Percentiles rank a stretch among this genome's conserved stretches.
Evolutionary conservation across 1,140 invertebrate genomes (phyloP).

Genomic region (Bombus impatiens): DNA sequence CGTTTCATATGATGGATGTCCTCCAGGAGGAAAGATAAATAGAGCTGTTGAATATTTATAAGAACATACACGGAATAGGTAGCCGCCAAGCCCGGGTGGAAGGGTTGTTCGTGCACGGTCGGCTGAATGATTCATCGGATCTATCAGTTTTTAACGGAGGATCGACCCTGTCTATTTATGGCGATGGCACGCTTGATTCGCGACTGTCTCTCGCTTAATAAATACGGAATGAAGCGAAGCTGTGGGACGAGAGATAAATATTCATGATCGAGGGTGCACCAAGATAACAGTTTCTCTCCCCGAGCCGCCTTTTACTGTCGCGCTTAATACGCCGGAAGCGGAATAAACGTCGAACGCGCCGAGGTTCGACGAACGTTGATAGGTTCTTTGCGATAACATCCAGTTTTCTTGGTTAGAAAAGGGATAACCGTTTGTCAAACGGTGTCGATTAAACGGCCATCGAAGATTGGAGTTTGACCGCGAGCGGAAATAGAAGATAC

Average conservation of each 20-base stretch:
- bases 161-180: conserved; percentile 29
- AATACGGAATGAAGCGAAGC: conserved; percentile 27
- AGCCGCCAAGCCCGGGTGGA: background rate
- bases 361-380: conserved; percentile 3
- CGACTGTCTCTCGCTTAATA: conserved; percentile 17
- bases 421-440: background rate
- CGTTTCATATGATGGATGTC: conserved; percentile 21
- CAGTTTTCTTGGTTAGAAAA: background rate
- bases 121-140: conserved; percentile 39
- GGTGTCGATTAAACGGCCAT: background rate
- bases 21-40: conserved; percentile 20
- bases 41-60: conserved; percentile 36
- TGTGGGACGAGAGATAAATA: conserved; percentile 12
- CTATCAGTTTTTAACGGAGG: conserved; percentile 25
- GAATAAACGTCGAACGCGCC: background rate
- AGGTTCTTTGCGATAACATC: background rate
- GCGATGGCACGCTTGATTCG: conserved; percentile 1
- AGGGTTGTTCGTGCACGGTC: conserved; percentile 1
- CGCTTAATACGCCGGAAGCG: background rate
- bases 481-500: background rate
- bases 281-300: background rate
- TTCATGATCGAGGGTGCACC: conserved; percentile 6
- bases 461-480: background rate
- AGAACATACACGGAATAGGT: conserved; percentile 34
- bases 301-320: conserved; percentile 4